These are phyloP conservation scores for Eurois occulta DNA, from an alignment of 2,888 invertebrate genomes.

Conservation along the genomic window DNA sequence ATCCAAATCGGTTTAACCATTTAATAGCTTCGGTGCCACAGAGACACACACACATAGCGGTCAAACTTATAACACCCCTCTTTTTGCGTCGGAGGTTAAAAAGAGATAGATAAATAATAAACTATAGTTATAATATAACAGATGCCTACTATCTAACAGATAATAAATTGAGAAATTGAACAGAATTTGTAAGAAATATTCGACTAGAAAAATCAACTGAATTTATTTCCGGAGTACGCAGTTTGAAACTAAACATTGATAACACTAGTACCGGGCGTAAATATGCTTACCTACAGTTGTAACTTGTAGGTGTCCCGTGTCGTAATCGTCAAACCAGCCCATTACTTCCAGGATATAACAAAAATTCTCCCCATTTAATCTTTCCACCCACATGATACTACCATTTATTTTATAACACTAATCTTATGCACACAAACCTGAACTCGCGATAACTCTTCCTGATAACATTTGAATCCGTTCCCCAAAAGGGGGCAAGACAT, in stretches of 20 bases:
- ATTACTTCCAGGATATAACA: constrained; percentile 8
- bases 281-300: too few relatives aligned
- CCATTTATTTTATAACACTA: constrained; percentile 51
- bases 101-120: neutral
- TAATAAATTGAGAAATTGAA: neutral
- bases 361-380: constrained; percentile 7
- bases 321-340: neutral
- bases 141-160: neutral
- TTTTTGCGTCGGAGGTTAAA: neutral
- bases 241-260: neutral
- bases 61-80: too few relatives aligned
- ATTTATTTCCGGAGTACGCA: neutral
- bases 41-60: too few relatives aligned
- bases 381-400: neutral
- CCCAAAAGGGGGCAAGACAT: constrained; percentile 42
- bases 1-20: too few relatives aligned
- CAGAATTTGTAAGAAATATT: neutral
- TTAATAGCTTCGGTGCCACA: too few relatives aligned
- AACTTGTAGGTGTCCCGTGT: neutral
- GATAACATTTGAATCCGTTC: constrained; percentile 36
- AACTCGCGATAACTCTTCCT: constrained; percentile 34
- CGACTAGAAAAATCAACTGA: neutral
- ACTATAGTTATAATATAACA: neutral
- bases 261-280: neutral
- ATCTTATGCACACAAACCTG: constrained; percentile 41